These are phyloP conservation scores for Diadromus collaris DNA, from an alignment of 2,888 invertebrate species.

Conservation along the genomic window DNA sequence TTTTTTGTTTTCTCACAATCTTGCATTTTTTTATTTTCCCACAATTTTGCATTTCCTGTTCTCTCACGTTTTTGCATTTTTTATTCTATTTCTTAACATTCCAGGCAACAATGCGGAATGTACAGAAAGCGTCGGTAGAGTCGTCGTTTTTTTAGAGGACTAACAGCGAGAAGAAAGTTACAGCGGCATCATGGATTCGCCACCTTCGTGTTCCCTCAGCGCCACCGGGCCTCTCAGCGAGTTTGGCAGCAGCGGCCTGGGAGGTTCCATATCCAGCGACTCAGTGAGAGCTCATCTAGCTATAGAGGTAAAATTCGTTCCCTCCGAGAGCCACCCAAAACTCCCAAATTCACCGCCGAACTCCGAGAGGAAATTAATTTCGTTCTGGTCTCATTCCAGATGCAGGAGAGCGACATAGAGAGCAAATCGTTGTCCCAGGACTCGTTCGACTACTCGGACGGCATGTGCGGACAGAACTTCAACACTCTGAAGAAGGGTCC, in stretches of 20 bases:
- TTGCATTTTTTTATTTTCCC: too few species aligned
- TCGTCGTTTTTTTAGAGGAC: conserved; percentile 62
- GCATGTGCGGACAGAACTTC: conserved; percentile 91
- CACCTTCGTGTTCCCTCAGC: conserved; percentile 88
- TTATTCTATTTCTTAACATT: conserved; percentile 39
- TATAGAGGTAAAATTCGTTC: conserved; percentile 82
- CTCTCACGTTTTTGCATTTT: background rate
- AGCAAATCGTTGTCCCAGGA: conserved; percentile 89
- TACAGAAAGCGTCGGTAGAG: conserved; percentile 67
- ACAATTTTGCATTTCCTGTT: background rate
- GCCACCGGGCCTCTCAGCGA: conserved; percentile 88
- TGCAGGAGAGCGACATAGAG: conserved; percentile 92
- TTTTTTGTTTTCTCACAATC: background rate
- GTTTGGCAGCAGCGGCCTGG: conserved; percentile 89
- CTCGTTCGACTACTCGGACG: conserved; percentile 89
- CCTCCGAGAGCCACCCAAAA: background rate
- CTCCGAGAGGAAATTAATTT: conserved; percentile 50
- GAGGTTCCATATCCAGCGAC: conserved; percentile 89
- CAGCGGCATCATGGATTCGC: conserved; percentile 85
- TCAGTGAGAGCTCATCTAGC: conserved; percentile 86
- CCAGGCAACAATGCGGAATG: conserved; percentile 73
- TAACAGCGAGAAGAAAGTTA: background rate
- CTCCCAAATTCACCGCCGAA: conserved; percentile 10
- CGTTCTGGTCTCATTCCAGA: conserved; percentile 79
- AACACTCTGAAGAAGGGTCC: conserved; percentile 92